Percentiles rank a stretch among this genome's conserved stretches.
These are phyloP conservation scores for Triplophysa siluroides DNA, from an alignment of 2,113 vertebrate genomes.

Conservation along the genomic window DNA sequence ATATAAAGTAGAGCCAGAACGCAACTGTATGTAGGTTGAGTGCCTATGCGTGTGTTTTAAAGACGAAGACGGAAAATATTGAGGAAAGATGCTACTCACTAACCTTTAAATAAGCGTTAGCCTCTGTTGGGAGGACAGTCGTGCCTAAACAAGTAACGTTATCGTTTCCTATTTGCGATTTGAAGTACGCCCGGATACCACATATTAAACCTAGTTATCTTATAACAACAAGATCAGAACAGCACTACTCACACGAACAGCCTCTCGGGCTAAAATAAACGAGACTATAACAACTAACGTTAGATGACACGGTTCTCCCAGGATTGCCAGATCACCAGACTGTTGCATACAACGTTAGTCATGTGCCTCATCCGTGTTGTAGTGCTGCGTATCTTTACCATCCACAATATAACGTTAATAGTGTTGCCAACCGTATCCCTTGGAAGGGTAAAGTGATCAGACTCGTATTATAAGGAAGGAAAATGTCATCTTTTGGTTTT, in stretches of 20 bases:
- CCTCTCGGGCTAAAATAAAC: not conserved
- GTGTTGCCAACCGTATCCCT: not conserved
- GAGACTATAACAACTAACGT: too few relatives aligned
- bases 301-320: not conserved
- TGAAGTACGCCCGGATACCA: not conserved
- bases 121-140: not conserved
- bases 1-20: not conserved
- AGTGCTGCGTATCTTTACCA: not conserved
- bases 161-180: not conserved
- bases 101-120: not conserved
- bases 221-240: not conserved
- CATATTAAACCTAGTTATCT: not conserved
- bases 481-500: not conserved
- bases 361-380: not conserved
- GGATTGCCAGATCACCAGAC: constrained; percentile 32
- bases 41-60: not conserved
- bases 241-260: not conserved
- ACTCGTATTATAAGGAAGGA: not conserved
- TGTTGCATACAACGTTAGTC: constrained; percentile 16
- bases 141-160: not conserved
- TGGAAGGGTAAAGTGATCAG: not conserved
- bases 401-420: not conserved
- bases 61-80: too few relatives aligned
- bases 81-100: too few relatives aligned
- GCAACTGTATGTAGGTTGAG: not conserved